Conservation (phyloP, 2,797 vertebrate genomes). For the Acanthornis magna region DNA sequence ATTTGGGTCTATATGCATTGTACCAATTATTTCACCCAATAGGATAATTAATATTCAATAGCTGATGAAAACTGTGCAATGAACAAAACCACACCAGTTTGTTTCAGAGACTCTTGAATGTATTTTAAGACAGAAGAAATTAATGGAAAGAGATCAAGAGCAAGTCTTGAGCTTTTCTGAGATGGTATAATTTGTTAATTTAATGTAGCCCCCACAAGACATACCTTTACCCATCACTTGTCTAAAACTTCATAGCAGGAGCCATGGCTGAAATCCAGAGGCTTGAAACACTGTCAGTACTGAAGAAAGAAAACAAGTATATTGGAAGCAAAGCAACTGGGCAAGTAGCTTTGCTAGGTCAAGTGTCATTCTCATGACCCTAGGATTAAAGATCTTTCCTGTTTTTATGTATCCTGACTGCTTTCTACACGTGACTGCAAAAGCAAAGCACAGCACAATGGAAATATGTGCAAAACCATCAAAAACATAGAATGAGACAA, state of each 20-base stretch:
- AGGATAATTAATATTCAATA: background rate
- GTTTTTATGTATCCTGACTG: conserved; percentile 41
- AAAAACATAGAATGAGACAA: background rate
- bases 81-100: background rate
- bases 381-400: conserved; percentile 65
- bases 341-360: conserved; percentile 29
- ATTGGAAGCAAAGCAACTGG: conserved; percentile 12
- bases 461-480: background rate
- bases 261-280: background rate
- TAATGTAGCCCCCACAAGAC: background rate
- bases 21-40: background rate
- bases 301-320: background rate
- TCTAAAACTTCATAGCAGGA: background rate
- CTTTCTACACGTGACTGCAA: background rate
- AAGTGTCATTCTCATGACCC: conserved; percentile 54
- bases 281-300: background rate
- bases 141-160: background rate
- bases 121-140: background rate
- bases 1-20: background rate
- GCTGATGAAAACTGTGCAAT: background rate
- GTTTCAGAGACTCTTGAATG: background rate
- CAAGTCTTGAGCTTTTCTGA: background rate
- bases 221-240: background rate
- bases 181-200: background rate
- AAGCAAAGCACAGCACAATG: background rate